Conservation (phyloP, 2,888 invertebrate genomes). For the Eledona agricola region DNA sequence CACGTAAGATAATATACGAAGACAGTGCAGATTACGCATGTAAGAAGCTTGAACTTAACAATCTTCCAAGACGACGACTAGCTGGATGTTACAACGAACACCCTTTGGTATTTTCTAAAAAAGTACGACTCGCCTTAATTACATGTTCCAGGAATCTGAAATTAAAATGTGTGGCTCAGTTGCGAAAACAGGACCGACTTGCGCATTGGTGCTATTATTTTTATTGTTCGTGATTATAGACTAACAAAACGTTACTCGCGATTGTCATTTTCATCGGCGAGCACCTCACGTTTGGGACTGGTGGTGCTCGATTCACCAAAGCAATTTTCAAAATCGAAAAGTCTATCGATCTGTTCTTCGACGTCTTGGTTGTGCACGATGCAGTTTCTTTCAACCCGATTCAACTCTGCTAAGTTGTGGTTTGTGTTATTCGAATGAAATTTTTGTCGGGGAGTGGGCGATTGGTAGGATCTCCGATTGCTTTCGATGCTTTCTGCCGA, state of each 20-base stretch:
- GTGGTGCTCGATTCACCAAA: constrained; percentile 46
- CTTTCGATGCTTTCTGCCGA: constrained; percentile 50
- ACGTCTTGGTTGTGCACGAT: constrained; percentile 27
- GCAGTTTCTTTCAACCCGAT: constrained; percentile 32
- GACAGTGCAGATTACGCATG: constrained; percentile 71
- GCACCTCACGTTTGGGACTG: constrained; percentile 13
- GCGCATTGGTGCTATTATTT: neutral
- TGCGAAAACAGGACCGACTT: constrained; percentile 1
- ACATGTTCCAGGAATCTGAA: constrained; percentile 61
- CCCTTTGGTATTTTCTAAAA: constrained; percentile 67
- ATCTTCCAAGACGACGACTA: constrained; percentile 72
- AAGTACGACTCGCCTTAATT: neutral
- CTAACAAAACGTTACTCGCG: no score
- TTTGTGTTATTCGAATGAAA: constrained; percentile 44
- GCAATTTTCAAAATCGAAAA: constrained; percentile 50
- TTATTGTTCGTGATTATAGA: neutral
- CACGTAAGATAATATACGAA: constrained; percentile 63
- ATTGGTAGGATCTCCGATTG: constrained; percentile 54
- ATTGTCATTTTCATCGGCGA: constrained; percentile 4
- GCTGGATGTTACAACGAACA: constrained; percentile 82
- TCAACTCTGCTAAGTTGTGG: constrained; percentile 30
- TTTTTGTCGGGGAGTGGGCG: constrained; percentile 52
- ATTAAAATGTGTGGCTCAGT: constrained; percentile 61
- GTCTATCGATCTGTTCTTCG: constrained; percentile 48
- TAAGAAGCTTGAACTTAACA: constrained; percentile 78